Evolutionary conservation across 2,113 vertebrate genomes (phyloP).

Genomic region (Myotis davidii): DNA sequence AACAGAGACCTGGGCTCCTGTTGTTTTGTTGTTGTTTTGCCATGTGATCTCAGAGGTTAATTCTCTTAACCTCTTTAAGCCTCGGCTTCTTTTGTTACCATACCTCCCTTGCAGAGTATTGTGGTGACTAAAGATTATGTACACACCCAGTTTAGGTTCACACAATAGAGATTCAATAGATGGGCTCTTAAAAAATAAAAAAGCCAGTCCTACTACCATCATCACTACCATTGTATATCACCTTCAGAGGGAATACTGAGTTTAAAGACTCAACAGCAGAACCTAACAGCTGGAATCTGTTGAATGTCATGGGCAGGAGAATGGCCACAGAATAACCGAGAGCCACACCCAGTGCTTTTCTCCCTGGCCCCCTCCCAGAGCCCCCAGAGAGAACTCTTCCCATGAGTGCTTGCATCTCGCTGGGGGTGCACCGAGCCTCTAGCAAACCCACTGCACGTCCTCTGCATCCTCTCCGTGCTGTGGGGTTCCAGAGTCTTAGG

Average conservation of each 20-base stretch:
- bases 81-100: conserved; percentile 36
- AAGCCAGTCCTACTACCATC: neutral
- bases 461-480: neutral
- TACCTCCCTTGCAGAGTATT: neutral
- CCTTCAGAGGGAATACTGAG: neutral
- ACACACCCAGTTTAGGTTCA: neutral
- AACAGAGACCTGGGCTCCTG: neutral
- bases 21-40: neutral
- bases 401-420: neutral
- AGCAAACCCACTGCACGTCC: neutral
- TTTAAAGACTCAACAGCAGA: neutral
- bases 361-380: neutral
- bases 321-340: neutral
- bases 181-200: neutral
- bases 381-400: neutral
- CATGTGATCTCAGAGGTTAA: neutral
- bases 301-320: neutral
- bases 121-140: neutral
- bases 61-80: conserved; percentile 10
- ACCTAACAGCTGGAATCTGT: neutral
- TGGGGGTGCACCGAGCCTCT: neutral
- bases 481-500: neutral
- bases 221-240: neutral
- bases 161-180: neutral
- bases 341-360: neutral